Evolutionary conservation across 2,797 vertebrate genomes (phyloP), one percentile per base, ranked within the genome.

Genomic region (Mareca strepera): DNA sequence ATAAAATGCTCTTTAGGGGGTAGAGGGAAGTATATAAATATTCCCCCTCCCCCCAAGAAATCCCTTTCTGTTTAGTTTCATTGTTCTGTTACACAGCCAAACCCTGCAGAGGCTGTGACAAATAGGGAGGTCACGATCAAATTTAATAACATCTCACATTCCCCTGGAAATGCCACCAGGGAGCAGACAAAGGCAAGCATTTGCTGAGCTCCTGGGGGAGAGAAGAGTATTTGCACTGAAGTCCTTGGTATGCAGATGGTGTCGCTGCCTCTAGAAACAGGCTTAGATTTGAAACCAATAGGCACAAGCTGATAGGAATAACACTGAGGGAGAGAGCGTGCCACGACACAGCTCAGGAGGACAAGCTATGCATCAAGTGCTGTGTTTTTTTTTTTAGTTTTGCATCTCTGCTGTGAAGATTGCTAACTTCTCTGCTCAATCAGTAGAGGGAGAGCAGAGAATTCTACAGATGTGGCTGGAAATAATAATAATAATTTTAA

Each of bases 131-230:
- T 95, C 95, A 86, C 3, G 83, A 89, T 86, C 92, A 92, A 81
- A 94, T 94, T 91, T 94, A 96, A 88, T 94, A 95, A 69, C 88
- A 89, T 82, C 82, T 91, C 77, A 67, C 92, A 96, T 94, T 95
- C 94, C 90, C 87, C 89, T 77, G 75, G 86, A 96, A 93, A 94
- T 90, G 90, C 95, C 95, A 94, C 83, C 68, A 92, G 92, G 88
- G 95, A 95, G 79, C 88, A 94, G 95, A 95, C 85, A 96, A 95
- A 96, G 81, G 87, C 88, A 68, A 92, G 92, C 29, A 7, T 91
- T 82, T 50, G 92, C 95, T 60, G 94, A 96, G 91, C 93, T 94
- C 77, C 90, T 21, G 63, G 56, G 91, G 83, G 73, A 87, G 31
- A 63, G 59, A 74, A 43, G 33, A 69, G 64, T 18, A 7, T 33